Percentiles rank a stretch among this genome's conserved stretches.
Conservation (phyloP, 2,797 vertebrate genomes). For the Enteromius fasciolatus region DNA sequence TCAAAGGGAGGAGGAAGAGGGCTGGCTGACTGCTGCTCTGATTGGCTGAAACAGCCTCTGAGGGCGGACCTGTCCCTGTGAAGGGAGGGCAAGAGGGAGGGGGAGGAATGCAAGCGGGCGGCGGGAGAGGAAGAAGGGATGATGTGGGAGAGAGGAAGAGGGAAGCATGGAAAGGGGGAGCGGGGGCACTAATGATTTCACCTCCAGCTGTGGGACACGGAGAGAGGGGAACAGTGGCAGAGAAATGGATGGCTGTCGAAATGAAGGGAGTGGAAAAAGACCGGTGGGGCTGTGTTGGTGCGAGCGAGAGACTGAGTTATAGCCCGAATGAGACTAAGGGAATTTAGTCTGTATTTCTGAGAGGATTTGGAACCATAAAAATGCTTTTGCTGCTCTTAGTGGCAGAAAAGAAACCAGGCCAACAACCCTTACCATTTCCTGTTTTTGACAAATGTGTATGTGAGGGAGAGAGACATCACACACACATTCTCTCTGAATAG, state of each 20-base stretch:
- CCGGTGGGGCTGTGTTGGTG: constrained; percentile 61
- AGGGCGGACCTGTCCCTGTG: constrained; percentile 24
- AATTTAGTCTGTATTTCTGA: constrained; percentile 28
- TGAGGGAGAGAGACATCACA: constrained; percentile 30
- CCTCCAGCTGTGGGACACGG: constrained; percentile 77
- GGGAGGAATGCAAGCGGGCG: not conserved
- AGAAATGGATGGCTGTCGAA: constrained; percentile 59
- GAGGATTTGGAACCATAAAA: not conserved
- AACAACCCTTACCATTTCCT: constrained; percentile 67
- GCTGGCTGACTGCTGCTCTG: not conserved
- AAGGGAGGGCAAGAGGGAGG: constrained; percentile 14
- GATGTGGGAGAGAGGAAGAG: constrained; percentile 43
- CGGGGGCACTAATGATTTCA: constrained; percentile 76
- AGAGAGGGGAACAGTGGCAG: constrained; percentile 65
- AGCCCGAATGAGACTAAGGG: constrained; percentile 18
- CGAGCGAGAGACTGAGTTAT: constrained; percentile 29
- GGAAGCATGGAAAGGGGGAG: constrained; percentile 65
- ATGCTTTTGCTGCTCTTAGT: constrained; percentile 55
- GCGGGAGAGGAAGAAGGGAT: constrained; percentile 17
- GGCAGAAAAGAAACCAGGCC: constrained; percentile 67
- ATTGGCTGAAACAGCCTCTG: constrained; percentile 44
- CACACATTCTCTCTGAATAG: constrained; percentile 46
- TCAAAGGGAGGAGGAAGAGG: constrained; percentile 39
- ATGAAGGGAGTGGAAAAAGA: constrained; percentile 68
- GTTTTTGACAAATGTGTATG: constrained; percentile 45